Evolutionary conservation across 2,888 invertebrate species (phyloP), one percentile per base, ranked within the genome.

Genomic region (Drosophila quinaria): DNA sequence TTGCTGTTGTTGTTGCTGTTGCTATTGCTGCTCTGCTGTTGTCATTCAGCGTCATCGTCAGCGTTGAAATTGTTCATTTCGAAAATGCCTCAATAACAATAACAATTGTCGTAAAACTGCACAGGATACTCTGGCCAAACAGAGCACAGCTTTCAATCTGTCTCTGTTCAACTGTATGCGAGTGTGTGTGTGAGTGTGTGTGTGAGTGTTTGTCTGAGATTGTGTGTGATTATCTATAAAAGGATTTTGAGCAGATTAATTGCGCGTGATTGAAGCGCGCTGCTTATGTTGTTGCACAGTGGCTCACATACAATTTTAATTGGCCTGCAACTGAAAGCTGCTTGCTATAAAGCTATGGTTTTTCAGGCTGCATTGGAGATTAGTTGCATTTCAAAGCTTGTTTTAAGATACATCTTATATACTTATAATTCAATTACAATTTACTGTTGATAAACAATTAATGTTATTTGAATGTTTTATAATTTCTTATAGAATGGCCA

Each of bases 11-110:
- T 52, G 59, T 58, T 67, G 65, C 50, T 63, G 49, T 31, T 56
- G 70, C 22, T 51, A 11, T n/a, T 33, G 35, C 31, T 54, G 58
- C 29, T 41, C 39, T 59, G 63, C 64, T 69, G 64, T 87, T 85
- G 84, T 89, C 89, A 84, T 82, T 87, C 81, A 76, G 78, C 85
- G 85, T 85, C 89, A 80, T 75, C 85, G 77, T 80, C 77, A 80
- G 70, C 82, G 89, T 74, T 82, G 73, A 85, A 87, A 87, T 86
- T 89, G 86, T 88, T 90, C 90, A 90, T 88, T 87, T 90, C 89
- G 88, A 78, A 89, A 88, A 90, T 89, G 90, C 87, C 86, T 88
- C 90, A 88, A 86, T 90, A 87, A 90, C 87, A 82, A 87, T 87
- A 87, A 87, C 87, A 87, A 90, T 87, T 87, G 90, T 88, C 87